Conservation (phyloP, 2,888 invertebrate species). For the Apamea epomidion region DNA sequence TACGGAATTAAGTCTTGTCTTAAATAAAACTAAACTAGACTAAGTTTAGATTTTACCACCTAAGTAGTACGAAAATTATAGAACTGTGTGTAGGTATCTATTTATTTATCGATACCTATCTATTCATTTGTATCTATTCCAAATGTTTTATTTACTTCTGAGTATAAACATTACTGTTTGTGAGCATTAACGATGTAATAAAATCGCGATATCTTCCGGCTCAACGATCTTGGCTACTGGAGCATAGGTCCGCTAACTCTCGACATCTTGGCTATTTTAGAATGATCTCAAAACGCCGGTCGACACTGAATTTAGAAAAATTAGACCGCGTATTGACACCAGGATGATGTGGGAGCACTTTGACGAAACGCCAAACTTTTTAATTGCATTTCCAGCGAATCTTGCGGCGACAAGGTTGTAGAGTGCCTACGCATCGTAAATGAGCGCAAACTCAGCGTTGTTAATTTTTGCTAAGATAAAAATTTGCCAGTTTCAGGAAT, state of each 20-base stretch:
- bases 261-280: constrained; percentile 73
- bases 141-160: constrained; percentile 62
- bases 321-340: constrained; percentile 67
- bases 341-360: constrained; percentile 59
- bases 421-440: constrained; percentile 55
- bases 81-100: constrained; percentile 4
- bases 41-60: not conserved
- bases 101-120: constrained; percentile 14
- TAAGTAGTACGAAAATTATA: constrained; percentile 9
- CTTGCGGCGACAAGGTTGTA: constrained; percentile 48
- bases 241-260: constrained; percentile 67
- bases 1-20: not conserved
- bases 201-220: constrained; percentile 70
- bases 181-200: constrained; percentile 66
- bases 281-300: constrained; percentile 68
- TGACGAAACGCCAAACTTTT: constrained; percentile 67
- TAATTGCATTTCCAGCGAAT: constrained; percentile 66
- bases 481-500: not conserved
- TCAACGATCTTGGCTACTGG: constrained; percentile 69
- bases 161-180: constrained; percentile 57
- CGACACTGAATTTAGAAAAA: constrained; percentile 66
- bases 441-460: constrained; percentile 30
- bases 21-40: constrained; percentile 1
- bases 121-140: constrained; percentile 41
- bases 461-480: constrained; percentile 41